Conservation (phyloP, 2,113 vertebrate genomes). For the Neomonachus schauinslandi region DNA sequence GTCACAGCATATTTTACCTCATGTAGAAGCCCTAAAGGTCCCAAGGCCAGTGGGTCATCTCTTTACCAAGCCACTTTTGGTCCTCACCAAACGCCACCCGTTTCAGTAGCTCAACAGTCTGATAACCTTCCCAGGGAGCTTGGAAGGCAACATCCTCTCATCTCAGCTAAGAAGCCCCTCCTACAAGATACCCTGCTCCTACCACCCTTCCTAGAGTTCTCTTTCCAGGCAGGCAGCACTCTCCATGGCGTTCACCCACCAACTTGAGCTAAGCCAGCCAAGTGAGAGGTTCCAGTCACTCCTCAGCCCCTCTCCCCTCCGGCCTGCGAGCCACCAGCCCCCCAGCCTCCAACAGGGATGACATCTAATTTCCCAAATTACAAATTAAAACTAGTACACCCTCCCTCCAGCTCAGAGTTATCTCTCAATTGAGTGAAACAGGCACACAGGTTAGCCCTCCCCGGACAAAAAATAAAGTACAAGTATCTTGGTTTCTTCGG, state of each 20-base stretch:
- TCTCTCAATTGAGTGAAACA: background rate
- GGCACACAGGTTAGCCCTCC: background rate
- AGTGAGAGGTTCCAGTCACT: background rate
- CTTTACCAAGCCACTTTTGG: background rate
- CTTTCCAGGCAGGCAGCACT: background rate
- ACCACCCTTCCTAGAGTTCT: background rate
- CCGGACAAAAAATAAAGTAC: background rate
- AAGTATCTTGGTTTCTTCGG: background rate
- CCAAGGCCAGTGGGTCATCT: background rate
- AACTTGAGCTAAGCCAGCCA: background rate
- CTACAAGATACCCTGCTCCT: background rate
- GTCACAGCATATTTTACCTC: background rate
- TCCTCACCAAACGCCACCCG: background rate
- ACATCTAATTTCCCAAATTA: conserved; percentile 14
- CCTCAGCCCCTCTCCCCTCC: background rate
- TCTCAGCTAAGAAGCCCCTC: background rate
- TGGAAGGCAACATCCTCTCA: background rate
- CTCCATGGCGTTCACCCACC: background rate
- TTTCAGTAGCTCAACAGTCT: background rate
- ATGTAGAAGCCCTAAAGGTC: background rate
- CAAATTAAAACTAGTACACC: background rate
- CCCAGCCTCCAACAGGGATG: background rate
- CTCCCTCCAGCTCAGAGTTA: background rate
- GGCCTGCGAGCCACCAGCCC: background rate
- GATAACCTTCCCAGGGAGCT: background rate